These are phyloP conservation scores for Arnoldichthys spilopterus DNA, from an alignment of 2,797 vertebrate genomes.

Conservation along the genomic window DNA sequence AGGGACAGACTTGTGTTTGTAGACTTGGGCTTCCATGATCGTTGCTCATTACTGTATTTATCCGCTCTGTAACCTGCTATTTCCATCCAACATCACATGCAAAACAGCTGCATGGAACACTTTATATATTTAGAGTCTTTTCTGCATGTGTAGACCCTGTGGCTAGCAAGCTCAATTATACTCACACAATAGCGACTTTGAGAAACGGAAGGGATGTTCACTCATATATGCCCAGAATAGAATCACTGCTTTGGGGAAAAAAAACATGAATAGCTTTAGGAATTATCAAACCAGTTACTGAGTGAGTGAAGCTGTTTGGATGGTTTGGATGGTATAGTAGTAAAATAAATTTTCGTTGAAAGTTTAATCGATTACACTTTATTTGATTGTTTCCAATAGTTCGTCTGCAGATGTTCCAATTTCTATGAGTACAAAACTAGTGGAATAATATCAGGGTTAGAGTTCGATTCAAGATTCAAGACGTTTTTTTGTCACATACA, in stretches of 20 bases:
- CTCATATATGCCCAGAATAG: conserved; percentile 37
- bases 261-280: conserved; percentile 32
- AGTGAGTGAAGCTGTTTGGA: neutral
- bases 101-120: conserved; percentile 82
- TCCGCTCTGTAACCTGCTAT: conserved; percentile 70
- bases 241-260: conserved; percentile 15
- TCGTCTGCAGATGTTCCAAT: too few relatives aligned
- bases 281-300: conserved; percentile 33
- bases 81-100: conserved; percentile 82
- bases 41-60: conserved; percentile 63
- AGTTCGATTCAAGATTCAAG: too few relatives aligned
- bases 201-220: conserved; percentile 63
- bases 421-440: too few relatives aligned
- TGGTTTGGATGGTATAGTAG: too few relatives aligned
- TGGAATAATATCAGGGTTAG: too few relatives aligned
- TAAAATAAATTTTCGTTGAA: too few relatives aligned
- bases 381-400: too few relatives aligned
- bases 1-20: conserved; percentile 48
- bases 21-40: conserved; percentile 48
- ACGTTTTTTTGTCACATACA: too few relatives aligned
- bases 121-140: conserved; percentile 79
- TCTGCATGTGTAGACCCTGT: conserved; percentile 68
- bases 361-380: too few relatives aligned
- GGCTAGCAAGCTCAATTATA: conserved; percentile 73
- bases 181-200: conserved; percentile 77